Conservation (phyloP, 2,888 invertebrate genomes). For the Ferdinandea cuprea region DNA sequence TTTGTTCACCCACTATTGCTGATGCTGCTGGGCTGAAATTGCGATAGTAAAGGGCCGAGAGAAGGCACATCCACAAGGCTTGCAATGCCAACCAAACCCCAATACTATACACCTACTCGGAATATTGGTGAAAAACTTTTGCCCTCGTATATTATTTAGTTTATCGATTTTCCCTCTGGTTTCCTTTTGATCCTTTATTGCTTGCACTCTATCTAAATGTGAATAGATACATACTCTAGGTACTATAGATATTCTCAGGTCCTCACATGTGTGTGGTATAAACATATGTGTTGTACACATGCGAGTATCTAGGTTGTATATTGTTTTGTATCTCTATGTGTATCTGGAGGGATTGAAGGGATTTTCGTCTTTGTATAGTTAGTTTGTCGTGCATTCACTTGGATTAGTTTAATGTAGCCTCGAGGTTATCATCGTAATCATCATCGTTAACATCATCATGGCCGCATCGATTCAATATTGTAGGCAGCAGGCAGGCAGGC, state of each 20-base stretch:
- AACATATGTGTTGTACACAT: slow-evolving; percentile 5
- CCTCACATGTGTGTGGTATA: neutral
- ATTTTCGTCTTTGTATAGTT: slow-evolving; percentile 69
- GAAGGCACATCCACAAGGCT: slow-evolving; percentile 8
- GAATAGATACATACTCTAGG: neutral
- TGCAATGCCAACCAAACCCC: too few species aligned
- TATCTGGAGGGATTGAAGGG: slow-evolving; percentile 44
- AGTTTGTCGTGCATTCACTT: slow-evolving; percentile 67
- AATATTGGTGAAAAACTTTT: slow-evolving; percentile 52
- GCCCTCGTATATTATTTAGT: slow-evolving; percentile 73
- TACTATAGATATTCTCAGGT: too few species aligned
- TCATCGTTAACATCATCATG: slow-evolving; percentile 56
- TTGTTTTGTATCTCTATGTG: slow-evolving; percentile 30
- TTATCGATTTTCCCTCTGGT: slow-evolving; percentile 73
- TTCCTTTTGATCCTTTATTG: slow-evolving; percentile 72
- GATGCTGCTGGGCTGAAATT: slow-evolving; percentile 1
- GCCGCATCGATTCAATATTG: slow-evolving; percentile 54
- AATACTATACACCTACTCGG: too few species aligned
- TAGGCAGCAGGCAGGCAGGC: neutral
- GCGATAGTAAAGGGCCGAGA: slow-evolving; percentile 32
- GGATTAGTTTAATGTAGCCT: slow-evolving; percentile 73
- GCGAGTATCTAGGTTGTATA: slow-evolving; percentile 45
- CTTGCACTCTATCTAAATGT: slow-evolving; percentile 65
- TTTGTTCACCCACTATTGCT: slow-evolving; percentile 55
- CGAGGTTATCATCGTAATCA: slow-evolving; percentile 69